Conservation (phyloP, 2,113 vertebrate species). For the Rhineura floridana region DNA sequence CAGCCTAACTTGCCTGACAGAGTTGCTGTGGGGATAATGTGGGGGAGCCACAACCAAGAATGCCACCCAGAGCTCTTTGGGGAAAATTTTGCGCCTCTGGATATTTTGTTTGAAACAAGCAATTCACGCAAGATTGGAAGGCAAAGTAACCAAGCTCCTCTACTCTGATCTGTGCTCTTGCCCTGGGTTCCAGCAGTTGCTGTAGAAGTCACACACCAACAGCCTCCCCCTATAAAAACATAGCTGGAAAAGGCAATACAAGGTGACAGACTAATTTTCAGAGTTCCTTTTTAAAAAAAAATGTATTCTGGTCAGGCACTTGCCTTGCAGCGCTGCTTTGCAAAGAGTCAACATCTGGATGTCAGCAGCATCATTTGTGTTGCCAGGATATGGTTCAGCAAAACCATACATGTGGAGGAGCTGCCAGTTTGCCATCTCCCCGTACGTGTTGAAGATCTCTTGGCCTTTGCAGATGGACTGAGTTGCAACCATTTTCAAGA, state of each 20-base stretch:
- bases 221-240: not conserved
- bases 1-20: not conserved
- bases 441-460: conserved; percentile 96
- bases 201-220: not conserved
- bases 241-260: not conserved
- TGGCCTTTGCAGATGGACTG: conserved; percentile 78
- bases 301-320: conserved; percentile 3
- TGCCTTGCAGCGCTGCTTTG: conserved; percentile 81
- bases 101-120: not conserved
- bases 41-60: not conserved
- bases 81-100: no score
- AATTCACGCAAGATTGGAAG: not conserved
- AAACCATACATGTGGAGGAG: conserved; percentile 98
- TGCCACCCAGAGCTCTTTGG: not conserved
- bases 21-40: not conserved
- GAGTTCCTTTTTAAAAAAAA: not conserved
- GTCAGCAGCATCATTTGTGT: conserved; percentile 87
- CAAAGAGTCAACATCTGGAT: conserved; percentile 83
- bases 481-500: conserved; percentile 87
- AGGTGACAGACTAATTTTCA: not conserved
- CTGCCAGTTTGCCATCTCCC: conserved; percentile 96
- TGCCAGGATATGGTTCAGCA: conserved; percentile 81
- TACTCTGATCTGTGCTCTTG: not conserved
- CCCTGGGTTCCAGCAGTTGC: not conserved
- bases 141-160: not conserved